Evolutionary conservation across 2,888 invertebrate species (phyloP), one percentile per base, ranked within the genome.

Genomic region (Meliscaeva auricollis): DNA sequence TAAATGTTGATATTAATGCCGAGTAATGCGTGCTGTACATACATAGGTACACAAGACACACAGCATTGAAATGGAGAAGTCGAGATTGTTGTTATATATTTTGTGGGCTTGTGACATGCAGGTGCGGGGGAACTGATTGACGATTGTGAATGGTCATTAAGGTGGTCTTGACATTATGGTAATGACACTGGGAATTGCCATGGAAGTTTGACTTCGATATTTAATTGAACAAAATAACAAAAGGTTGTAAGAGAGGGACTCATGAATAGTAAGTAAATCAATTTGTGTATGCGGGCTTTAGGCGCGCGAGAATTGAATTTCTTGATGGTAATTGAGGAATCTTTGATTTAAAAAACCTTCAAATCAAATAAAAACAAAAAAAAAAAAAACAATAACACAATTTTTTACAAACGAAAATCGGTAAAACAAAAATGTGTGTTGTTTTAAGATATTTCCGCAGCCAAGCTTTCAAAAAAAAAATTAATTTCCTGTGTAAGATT

Each of bases 101-200:
- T 50, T 66, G 38, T n/a, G n/a, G n/a, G n/a, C n/a, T n/a, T n/a
- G n/a, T n/a, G n/a, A n/a, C n/a, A 11, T 38, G 48, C 8, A 26
- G 46, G 7, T 46, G 54, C 8, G 20, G 13, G 2, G 3, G 48
- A 66, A 79, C 76, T 83, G 82, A 83, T 54, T 68, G 48, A n/a
- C 54, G 58, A 68, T 73, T 58, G 64, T 30, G 78, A 64, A 74
- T 78, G 64, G 48, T 64, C 62, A 79, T 79, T 79, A 69, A 60
- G 73, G 62, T 78, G 52, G 78, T 66, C 56, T 75, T 64, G 52
- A 64, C 75, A 84, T 84, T 75, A 75, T 79, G 74, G 70, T 79
- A 79, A 79, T 70, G 79, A 66, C 52, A 64, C 56, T 79, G 70
- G 66, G 20, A 75, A 72, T 78, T 77, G 73, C 68, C 54, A 69